Evolutionary conservation across 2,888 invertebrate genomes (phyloP), one percentile per base, ranked within the genome.

Genomic region (Synanthedon andrenaeformis): DNA sequence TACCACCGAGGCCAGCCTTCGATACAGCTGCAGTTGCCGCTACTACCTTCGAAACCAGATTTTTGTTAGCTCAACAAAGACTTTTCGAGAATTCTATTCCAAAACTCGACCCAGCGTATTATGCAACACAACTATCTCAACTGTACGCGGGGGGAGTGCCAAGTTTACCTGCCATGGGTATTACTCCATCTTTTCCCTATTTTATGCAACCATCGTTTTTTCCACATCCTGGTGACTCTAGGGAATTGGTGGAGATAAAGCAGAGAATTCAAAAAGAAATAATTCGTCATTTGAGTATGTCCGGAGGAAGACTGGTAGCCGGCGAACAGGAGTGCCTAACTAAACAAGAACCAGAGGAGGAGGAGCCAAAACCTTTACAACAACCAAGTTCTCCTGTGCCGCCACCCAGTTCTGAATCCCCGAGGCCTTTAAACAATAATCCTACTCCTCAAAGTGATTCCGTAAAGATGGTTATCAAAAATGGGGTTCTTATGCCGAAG

Each of bases 391-490:
- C 82, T 10, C 81, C 85, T 5, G 72, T 86, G 55, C 89, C 89
- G 3, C 80, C 86, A 52, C 76, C 85, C 6, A 82, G 72, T 52
- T 68, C 82, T 49, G 89, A 89, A 75, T 81, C 88, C 63, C 90
- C 79, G 41, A 70, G 86, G 53, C 80, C 87, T 17, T 77, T 89
- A 14, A 89, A 85, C 51, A 84, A 76, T 56, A 74, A 64, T 53
- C 58, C 82, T n/a, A 68, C 74, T 8, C 70, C 82, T 0, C 85
- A 79, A 60, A 89, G 90, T 0, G 92, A 91, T 65, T 91, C 92
- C 0, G 92, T 95, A 0, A 94, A 95, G 76, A 94, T 96, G 94
- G 95, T 96, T 0, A 94, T 96, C 54, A 96, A 96, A 75, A 96
- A 96, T 67, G 96, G 96, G 0, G 92, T 96, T 0, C 82, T 96